These are phyloP conservation scores for Xestoiulus laeticollis DNA, from an alignment of 2,888 invertebrate species.

Conservation along the genomic window DNA sequence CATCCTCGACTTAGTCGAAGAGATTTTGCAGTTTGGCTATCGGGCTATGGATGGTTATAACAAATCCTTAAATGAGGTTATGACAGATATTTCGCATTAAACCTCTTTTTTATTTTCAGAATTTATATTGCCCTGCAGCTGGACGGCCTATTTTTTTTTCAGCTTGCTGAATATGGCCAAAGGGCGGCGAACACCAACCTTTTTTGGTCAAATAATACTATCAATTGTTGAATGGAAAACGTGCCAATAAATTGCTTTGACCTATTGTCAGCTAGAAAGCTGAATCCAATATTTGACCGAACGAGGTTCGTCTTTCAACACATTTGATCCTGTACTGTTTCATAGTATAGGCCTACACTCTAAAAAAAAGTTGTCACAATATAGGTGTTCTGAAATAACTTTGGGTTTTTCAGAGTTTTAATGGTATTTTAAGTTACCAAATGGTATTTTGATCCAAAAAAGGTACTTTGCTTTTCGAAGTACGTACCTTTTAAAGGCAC, in stretches of 20 bases:
- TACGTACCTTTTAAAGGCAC: too few species aligned
- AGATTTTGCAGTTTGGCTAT: not conserved
- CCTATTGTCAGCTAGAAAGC: too few species aligned
- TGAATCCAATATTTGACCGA: too few species aligned
- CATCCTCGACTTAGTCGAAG: slow-evolving; percentile 11
- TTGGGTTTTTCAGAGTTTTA: too few species aligned
- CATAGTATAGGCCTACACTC: too few species aligned
- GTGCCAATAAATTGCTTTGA: not conserved
- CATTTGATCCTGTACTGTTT: too few species aligned
- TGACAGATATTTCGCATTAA: not conserved
- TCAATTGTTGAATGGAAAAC: not conserved
- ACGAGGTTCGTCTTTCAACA: too few species aligned
- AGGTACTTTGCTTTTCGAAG: too few species aligned
- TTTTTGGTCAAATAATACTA: not conserved
- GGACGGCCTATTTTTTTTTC: not conserved
- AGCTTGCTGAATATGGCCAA: not conserved
- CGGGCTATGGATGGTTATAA: not conserved
- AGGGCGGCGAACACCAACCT: not conserved
- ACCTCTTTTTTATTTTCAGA: not conserved
- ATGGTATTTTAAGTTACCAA: too few species aligned
- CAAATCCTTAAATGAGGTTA: slow-evolving; percentile 15
- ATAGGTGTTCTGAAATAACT: too few species aligned
- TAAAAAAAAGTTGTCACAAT: too few species aligned
- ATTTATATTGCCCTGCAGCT: not conserved
- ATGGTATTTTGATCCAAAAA: too few species aligned